phyloP scores from a whole-genome alignment of 2,888 invertebrate genomes.

The Macrophya alboannulata region DNA sequence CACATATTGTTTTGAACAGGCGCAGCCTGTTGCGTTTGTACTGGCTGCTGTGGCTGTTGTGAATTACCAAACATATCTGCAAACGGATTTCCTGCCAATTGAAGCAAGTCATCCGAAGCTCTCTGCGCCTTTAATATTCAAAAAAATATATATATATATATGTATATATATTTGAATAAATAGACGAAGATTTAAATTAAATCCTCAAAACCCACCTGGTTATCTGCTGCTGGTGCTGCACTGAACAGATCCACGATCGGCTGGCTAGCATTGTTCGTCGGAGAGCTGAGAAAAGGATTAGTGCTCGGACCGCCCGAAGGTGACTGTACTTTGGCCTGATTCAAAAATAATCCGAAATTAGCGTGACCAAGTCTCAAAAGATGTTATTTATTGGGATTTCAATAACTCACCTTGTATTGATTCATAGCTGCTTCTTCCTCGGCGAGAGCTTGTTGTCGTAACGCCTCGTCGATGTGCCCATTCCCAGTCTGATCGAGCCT shows the following conservation, averaged over 20 bases:
- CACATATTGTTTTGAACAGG: slow-evolving; percentile 80
- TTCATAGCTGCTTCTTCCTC: slow-evolving; percentile 98
- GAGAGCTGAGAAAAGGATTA: slow-evolving; percentile 93
- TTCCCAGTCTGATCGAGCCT: slow-evolving; percentile 86
- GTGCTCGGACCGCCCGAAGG: slow-evolving; percentile 87
- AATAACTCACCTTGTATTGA: slow-evolving; percentile 91
- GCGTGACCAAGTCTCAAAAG: slow-evolving; percentile 47
- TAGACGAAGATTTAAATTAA: not conserved
- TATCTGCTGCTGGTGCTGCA: slow-evolving; percentile 80
- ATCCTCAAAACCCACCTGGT: slow-evolving; percentile 69
- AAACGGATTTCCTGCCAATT: slow-evolving; percentile 93
- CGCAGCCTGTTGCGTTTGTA: slow-evolving; percentile 70
- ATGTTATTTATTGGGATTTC: slow-evolving; percentile 45
- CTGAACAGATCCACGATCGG: slow-evolving; percentile 92
- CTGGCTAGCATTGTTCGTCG: slow-evolving; percentile 81
- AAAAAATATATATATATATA: too few relatives aligned
- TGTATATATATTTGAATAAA: too few relatives aligned
- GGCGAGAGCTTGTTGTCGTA: slow-evolving; percentile 93
- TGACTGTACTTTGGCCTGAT: slow-evolving; percentile 90
- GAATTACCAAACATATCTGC: slow-evolving; percentile 89
- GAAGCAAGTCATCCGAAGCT: slow-evolving; percentile 94
- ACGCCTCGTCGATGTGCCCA: slow-evolving; percentile 91
- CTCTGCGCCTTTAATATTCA: slow-evolving; percentile 79
- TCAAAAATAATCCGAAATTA: slow-evolving; percentile 55
- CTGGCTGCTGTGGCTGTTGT: slow-evolving; percentile 60